Percentiles rank a stretch among this genome's conserved stretches.
These are phyloP conservation scores for Melanotaenia pygmaea DNA, from an alignment of 2,797 vertebrate species.

Conservation along the genomic window DNA sequence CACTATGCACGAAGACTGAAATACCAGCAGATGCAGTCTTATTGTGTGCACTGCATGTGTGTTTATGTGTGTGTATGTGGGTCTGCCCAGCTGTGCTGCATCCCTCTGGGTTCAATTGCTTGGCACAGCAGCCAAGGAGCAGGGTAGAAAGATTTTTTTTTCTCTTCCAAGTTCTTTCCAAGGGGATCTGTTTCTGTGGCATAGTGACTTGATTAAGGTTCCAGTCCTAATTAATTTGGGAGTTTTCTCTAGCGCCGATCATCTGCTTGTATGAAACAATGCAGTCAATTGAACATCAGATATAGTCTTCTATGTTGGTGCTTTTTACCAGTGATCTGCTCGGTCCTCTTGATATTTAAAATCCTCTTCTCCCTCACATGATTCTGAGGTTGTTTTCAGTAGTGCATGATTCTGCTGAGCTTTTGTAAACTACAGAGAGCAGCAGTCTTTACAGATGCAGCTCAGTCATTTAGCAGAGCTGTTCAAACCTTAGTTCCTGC, in stretches of 20 bases:
- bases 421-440: constrained; percentile 52
- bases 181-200: constrained; percentile 46
- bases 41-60: constrained; percentile 11
- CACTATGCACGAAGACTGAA: neutral
- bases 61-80: constrained; percentile 8
- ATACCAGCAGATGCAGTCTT: neutral
- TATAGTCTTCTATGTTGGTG: constrained; percentile 41
- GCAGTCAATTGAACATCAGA: constrained; percentile 54
- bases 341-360: constrained; percentile 55
- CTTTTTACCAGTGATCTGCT: constrained; percentile 48
- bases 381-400: constrained; percentile 59
- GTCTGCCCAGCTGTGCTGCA: constrained; percentile 34
- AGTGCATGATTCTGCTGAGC: constrained; percentile 51
- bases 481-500: constrained; percentile 40
- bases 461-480: constrained; percentile 64
- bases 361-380: constrained; percentile 59
- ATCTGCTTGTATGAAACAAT: constrained; percentile 44
- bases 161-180: constrained; percentile 38
- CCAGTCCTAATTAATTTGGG: constrained; percentile 67
- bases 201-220: constrained; percentile 77
- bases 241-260: constrained; percentile 56
- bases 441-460: constrained; percentile 48
- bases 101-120: constrained; percentile 59
- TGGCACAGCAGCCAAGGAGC: constrained; percentile 48
- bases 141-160: constrained; percentile 55